Evolutionary conservation across 2,888 invertebrate species (phyloP), one percentile per base, ranked within the genome.

Genomic region (Andrena fulva): DNA sequence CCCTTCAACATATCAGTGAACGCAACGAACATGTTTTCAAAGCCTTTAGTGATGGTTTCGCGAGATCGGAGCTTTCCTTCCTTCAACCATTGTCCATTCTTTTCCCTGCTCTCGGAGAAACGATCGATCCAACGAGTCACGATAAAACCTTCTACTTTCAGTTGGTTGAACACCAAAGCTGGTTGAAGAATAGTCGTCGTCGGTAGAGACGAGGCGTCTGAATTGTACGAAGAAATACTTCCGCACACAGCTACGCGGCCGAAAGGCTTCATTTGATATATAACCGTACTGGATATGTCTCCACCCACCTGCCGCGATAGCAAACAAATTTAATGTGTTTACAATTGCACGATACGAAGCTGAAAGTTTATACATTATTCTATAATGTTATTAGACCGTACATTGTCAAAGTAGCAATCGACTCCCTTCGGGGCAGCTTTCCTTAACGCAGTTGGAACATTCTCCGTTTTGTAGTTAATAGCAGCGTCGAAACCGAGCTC

Each of bases 351-450:
- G 6, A 31, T 12, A 10, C 20, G 0, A 29, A 12, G 33, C 5
- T 20, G 12, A 74, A 35, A 63, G 35, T 63, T 20, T 31, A 72
- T 7, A 66, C 2, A 68, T 33, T 48, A 33, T n/a, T 62, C 8
- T 50, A 20, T 48, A 48, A 50, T 20, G 16, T 31, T 33, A 7
- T 54, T 42, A 20, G 6, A 67, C 93, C 95, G 92, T 94, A 97
- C 97, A 92, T 97, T 97, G 91, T 97, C 97, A 91, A 97, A 97
- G 90, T 96, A 97, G 90, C 96, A 96, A 91, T 97, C 97, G 0
- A 97, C 93, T 2, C 97, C 97, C n/a, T 96, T 94, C 0, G 97
- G 96, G 12, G 96, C 96, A 71, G 93, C 94, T 92, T 96, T 94
- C 83, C 95, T 95, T 16, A 97, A 93, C 60, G 95, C 95, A 64